phyloP scores from a whole-genome alignment of 2,888 invertebrate genomes.

The Ferrisia virgata region DNA sequence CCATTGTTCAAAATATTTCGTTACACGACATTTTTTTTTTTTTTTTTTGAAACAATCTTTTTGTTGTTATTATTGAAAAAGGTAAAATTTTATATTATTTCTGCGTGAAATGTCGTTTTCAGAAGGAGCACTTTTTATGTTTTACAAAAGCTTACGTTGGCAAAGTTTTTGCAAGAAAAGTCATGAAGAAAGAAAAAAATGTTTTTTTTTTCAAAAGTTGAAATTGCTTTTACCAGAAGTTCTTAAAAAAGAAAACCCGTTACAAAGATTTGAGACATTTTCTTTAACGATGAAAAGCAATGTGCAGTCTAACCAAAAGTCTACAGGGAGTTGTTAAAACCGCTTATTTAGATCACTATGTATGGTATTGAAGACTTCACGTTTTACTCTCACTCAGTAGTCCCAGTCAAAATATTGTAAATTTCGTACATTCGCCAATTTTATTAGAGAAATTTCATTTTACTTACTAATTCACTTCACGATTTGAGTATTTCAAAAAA shows the following conservation, averaged over 20 bases:
- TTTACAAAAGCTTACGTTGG: constrained; percentile 27
- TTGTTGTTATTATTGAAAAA: constrained; percentile 33
- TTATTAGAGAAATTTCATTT: too few species aligned
- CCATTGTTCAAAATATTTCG: neutral
- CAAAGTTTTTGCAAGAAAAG: constrained; percentile 25
- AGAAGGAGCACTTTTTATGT: constrained; percentile 24
- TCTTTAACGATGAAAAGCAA: neutral
- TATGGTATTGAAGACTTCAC: neutral
- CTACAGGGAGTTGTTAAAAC: neutral
- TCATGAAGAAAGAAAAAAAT: constrained; percentile 23
- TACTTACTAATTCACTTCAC: too few species aligned
- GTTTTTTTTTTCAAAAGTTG: neutral
- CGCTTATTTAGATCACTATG: neutral
- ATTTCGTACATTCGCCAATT: neutral
- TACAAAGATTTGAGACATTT: constrained; percentile 19
- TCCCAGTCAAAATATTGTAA: neutral
- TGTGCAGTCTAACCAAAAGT: neutral
- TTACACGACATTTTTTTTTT: neutral
- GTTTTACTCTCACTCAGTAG: too few species aligned
- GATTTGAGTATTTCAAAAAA: too few species aligned
- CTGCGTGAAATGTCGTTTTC: constrained; percentile 34
- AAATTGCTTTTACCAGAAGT: constrained; percentile 18
- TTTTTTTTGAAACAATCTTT: constrained; percentile 3
- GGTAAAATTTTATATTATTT: constrained; percentile 34
- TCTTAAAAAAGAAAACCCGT: constrained; percentile 24